phyloP scores from a whole-genome alignment of 1,140 invertebrate species.

The Pseudobourletiella spinata region DNA sequence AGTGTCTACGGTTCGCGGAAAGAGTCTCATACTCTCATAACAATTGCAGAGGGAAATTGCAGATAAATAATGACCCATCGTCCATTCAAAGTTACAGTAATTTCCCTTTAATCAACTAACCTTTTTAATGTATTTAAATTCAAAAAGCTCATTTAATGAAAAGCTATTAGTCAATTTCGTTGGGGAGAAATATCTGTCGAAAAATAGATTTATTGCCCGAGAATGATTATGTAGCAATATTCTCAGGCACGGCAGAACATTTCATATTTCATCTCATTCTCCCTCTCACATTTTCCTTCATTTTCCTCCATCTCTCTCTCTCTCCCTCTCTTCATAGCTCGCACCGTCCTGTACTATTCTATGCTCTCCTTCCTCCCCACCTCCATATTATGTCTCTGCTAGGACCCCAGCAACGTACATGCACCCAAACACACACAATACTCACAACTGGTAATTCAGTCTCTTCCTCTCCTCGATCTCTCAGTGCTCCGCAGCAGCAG shows the following conservation, averaged over 20 bases:
- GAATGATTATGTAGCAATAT: not conserved
- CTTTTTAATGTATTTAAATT: conserved; percentile 3
- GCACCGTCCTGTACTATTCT: no score
- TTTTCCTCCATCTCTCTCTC: not conserved
- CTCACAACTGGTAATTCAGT: no score
- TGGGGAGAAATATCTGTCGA: conserved; percentile 5
- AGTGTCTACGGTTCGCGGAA: no score
- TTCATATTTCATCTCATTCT: conserved; percentile 10
- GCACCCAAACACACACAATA: not conserved
- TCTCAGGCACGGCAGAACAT: conserved; percentile 1
- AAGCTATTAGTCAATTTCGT: conserved; percentile 10
- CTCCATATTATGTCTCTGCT: not conserved
- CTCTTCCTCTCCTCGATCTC: no score
- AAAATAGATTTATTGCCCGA: conserved; percentile 7
- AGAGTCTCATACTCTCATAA: no score
- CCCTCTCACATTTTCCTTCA: not conserved
- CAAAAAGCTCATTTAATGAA: conserved; percentile 1
- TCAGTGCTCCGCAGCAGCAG: no score
- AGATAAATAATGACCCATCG: not conserved
- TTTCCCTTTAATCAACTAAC: not conserved
- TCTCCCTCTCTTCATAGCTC: not conserved
- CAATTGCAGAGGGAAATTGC: not conserved
- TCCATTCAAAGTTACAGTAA: not conserved
- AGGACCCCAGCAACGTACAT: not conserved
- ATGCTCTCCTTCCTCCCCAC: not conserved